phyloP scores from a whole-genome alignment of 1,140 invertebrate genomes.

The Phenacoccus solenopsis region DNA sequence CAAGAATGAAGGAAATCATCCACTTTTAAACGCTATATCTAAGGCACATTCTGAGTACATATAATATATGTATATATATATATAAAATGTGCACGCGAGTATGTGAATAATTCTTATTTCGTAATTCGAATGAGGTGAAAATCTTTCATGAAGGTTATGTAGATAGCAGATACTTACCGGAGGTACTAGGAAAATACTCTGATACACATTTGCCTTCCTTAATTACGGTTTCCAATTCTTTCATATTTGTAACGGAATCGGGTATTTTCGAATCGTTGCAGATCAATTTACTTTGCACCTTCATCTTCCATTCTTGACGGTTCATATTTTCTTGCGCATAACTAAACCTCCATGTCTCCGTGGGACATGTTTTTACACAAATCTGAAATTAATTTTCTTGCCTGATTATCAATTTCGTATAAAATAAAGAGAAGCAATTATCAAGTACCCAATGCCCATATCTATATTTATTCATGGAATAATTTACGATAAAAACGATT shows the following conservation, averaged over 20 bases:
- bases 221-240: too few relatives aligned
- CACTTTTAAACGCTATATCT: too few relatives aligned
- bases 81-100: too few relatives aligned
- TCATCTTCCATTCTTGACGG: not conserved
- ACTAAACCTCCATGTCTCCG: not conserved
- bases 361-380: not conserved
- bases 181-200: not conserved
- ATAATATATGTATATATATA: too few relatives aligned
- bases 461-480: not conserved
- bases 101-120: too few relatives aligned
- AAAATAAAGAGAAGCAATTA: not conserved
- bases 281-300: not conserved
- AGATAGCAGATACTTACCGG: not conserved
- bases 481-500: not conserved
- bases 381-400: not conserved
- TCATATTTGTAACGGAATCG: too few relatives aligned
- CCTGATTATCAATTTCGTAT: too few relatives aligned
- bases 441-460: not conserved
- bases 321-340: not conserved
- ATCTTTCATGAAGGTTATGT: too few relatives aligned
- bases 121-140: too few relatives aligned
- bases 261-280: too few relatives aligned
- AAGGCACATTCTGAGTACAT: too few relatives aligned
- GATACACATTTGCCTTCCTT: not conserved
- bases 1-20: too few relatives aligned